Base-by-base conservation (phyloP, 2,113 vertebrate species). In the Austrofundulus limnaeus region DNA sequence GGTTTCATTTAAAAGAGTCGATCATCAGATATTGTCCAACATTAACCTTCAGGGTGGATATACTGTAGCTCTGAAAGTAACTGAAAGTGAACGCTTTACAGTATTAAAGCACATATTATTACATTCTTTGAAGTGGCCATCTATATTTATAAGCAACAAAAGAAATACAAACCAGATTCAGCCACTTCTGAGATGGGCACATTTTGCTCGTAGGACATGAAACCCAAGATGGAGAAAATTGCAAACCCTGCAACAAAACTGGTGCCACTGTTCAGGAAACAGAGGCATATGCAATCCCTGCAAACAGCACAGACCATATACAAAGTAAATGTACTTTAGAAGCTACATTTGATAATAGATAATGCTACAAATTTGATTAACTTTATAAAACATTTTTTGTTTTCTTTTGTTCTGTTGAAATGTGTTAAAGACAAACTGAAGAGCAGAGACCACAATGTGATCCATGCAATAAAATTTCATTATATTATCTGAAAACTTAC, bases 151-250 rank as follows among this genome's bases (percentile, higher is more conserved):
- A 46, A 25, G 19, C 1, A 54, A 17, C 20, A 4, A n/a, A 43
- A 25, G 8, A 55, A 65, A 12, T 48, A 87, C 95, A 77, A 80
- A 98, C 96, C 96, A 2, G 96, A 98, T 84, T 98, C 96, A 0
- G 97, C 97, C 79, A 99, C 96, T 60, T 98, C 93, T 0, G 96
- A 95, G 1, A 99, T 98, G 46, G 94, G 94, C 49, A 99, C 92
- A 0, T 95, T 94, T 83, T 99, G 96, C 70, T 98, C 97, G 25
- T 88, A 88, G 0, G 97, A 95, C 97, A 99, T 99, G 80, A 98
- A 99, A 47, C 97, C 97, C 88, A 99, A 90, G 83, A 99, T 95
- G 63, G 97, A 98, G 87, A 99, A 98, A 85, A 99, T 98, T 59
- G 96, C 97, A 68, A 99, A 97, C 13, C 97, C 96, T 0, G 97